Evolutionary conservation across 2,888 invertebrate genomes (phyloP).

Genomic region (Pemphredon lugubris): DNA sequence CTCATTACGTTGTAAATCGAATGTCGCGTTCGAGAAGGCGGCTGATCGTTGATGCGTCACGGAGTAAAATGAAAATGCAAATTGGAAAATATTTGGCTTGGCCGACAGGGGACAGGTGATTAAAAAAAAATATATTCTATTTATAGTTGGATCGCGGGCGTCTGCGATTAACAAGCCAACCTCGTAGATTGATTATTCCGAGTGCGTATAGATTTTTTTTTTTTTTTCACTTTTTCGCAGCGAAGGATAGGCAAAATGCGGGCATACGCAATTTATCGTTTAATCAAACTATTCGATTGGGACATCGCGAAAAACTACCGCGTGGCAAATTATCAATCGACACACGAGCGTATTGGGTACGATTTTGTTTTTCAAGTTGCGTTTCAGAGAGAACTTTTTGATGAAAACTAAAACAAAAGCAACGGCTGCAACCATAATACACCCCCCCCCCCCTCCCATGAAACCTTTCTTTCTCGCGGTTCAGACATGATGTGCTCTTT

Average conservation of each 20-base stretch:
- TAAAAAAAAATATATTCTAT: not conserved
- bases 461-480: not conserved
- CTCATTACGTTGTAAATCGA: conserved; percentile 32
- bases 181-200: not conserved
- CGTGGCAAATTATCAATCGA: not conserved
- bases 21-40: no score
- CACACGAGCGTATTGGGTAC: not conserved
- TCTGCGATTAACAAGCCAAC: no score
- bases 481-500: not conserved
- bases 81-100: not conserved
- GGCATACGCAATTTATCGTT: conserved; percentile 20
- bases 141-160: not conserved
- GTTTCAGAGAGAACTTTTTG: not conserved
- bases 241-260: not conserved
- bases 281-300: conserved; percentile 12
- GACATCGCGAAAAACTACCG: not conserved
- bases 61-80: not conserved
- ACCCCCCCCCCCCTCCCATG: not conserved
- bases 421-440: not conserved
- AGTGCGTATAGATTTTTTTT: not conserved
- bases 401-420: conserved; percentile 2
- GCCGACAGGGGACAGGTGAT: not conserved
- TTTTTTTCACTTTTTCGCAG: not conserved
- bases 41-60: no score
- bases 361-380: not conserved